Conservation (phyloP, 2,113 vertebrate genomes). For the Phylloscopus trochiloides region DNA sequence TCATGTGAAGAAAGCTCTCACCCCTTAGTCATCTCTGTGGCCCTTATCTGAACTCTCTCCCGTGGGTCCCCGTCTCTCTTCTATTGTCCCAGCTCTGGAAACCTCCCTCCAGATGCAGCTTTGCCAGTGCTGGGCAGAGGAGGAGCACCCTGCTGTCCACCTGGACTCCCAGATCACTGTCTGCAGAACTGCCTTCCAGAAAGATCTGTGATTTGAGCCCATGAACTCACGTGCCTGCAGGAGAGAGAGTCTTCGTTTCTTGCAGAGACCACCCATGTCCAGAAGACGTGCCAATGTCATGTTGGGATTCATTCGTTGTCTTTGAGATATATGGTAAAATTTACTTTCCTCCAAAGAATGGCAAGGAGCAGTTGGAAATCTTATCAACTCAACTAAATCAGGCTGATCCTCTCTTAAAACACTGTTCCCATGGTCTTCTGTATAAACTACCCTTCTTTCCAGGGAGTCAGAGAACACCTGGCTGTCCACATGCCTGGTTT, state of each 20-base stretch:
- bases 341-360: neutral
- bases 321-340: neutral
- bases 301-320: neutral
- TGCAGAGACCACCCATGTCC: neutral
- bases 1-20: neutral
- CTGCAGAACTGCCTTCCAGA: neutral
- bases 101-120: neutral
- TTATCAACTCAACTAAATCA: neutral
- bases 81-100: too few relatives aligned
- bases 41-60: neutral
- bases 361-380: neutral
- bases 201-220: neutral
- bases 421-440: neutral
- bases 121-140: neutral
- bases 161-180: neutral
- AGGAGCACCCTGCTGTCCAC: neutral
- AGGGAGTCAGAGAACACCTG: neutral
- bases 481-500: neutral
- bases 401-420: neutral
- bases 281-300: neutral
- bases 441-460: neutral
- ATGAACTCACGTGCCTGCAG: accelerated
- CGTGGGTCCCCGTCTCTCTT: neutral
- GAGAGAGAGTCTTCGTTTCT: neutral
- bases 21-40: neutral